Percentiles rank a stretch among this genome's conserved stretches.
These are phyloP conservation scores for Ephialtes manifestator DNA, from an alignment of 2,888 invertebrate species.

Conservation along the genomic window DNA sequence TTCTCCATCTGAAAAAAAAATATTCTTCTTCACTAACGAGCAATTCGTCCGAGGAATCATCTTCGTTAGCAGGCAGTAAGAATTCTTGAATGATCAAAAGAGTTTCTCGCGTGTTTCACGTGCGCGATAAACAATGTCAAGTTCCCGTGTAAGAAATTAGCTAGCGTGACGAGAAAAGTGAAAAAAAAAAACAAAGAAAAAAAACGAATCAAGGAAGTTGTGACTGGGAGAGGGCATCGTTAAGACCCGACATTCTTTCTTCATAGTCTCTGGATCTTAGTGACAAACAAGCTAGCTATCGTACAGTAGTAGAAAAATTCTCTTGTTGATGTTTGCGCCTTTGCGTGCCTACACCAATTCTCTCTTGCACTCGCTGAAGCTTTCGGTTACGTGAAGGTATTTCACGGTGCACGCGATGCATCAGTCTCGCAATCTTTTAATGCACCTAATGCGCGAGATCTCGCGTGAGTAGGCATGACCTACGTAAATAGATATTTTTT, in stretches of 20 bases:
- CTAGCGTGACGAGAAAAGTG: constrained; percentile 56
- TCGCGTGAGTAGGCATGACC: not conserved
- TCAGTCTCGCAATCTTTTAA: constrained; percentile 27
- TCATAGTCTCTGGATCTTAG: constrained; percentile 24
- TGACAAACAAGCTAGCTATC: constrained; percentile 46
- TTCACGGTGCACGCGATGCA: constrained; percentile 36
- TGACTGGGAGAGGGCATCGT: constrained; percentile 40
- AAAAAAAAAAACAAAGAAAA: not conserved
- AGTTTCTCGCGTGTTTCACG: constrained; percentile 58
- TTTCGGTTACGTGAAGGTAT: constrained; percentile 54
- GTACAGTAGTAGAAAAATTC: constrained; percentile 24
- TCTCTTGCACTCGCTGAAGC: constrained; percentile 34
- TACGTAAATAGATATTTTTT: not conserved
- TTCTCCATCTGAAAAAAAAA: not conserved
- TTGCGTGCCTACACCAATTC: constrained; percentile 50
- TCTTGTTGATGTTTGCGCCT: constrained; percentile 40
- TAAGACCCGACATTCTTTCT: constrained; percentile 54
- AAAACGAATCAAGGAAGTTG: constrained; percentile 5
- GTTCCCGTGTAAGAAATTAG: constrained; percentile 55
- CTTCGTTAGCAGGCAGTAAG: constrained; percentile 10
- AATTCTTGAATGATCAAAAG: constrained; percentile 44
- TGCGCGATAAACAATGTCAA: constrained; percentile 59
- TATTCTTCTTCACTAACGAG: not conserved
- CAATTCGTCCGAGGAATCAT: constrained; percentile 9
- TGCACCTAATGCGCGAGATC: not conserved